Evolutionary conservation across 2,888 invertebrate species (phyloP).

Genomic region (Drosophila phalerata): DNA sequence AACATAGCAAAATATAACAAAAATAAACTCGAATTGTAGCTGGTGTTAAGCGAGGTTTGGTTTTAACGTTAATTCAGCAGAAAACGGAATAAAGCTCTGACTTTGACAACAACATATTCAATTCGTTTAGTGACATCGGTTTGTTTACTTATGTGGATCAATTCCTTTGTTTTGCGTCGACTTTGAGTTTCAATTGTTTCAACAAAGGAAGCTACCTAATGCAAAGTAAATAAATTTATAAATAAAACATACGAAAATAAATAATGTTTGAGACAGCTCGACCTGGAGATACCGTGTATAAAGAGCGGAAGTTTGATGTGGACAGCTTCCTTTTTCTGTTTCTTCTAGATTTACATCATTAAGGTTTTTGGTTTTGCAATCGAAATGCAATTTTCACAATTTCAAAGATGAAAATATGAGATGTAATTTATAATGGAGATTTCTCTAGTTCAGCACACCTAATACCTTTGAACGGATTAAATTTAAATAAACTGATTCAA

Average conservation of each 20-base stretch:
- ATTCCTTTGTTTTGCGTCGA: conserved; percentile 38
- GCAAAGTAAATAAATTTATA: conserved; percentile 13
- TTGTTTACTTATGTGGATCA: conserved; percentile 58
- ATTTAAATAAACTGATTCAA: background rate
- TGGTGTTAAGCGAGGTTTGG: conserved; percentile 10
- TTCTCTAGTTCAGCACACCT: too few relatives aligned
- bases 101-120: conserved; percentile 49
- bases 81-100: conserved; percentile 48
- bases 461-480: background rate
- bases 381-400: too few relatives aligned
- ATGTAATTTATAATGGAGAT: too few relatives aligned
- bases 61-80: conserved; percentile 47
- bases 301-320: background rate
- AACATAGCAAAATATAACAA: conserved; percentile 17
- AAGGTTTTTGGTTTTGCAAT: too few relatives aligned
- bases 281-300: conserved; percentile 1
- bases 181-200: conserved; percentile 20
- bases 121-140: conserved; percentile 38
- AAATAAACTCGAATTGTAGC: conserved; percentile 10
- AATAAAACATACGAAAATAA: conserved; percentile 2
- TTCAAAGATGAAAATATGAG: too few relatives aligned
- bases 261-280: background rate
- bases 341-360: background rate
- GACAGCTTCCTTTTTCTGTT: background rate
- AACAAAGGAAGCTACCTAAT: conserved; percentile 22